phyloP scores from a whole-genome alignment of 2,888 invertebrate genomes.

The Caenorhabditis sp. region DNA sequence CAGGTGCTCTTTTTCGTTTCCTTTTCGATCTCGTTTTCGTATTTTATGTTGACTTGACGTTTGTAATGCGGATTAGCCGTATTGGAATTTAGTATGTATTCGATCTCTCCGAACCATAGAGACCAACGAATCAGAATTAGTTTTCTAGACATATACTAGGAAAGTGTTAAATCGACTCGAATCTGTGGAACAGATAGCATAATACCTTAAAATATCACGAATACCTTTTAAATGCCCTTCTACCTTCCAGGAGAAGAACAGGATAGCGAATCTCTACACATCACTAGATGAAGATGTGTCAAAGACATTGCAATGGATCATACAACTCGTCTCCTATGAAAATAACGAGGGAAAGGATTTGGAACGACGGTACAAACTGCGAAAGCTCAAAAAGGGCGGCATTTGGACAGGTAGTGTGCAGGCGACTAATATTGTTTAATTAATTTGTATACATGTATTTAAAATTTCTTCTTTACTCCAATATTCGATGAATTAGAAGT shows the following conservation, averaged over 20 bases:
- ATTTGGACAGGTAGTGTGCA: conserved; percentile 56
- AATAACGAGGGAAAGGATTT: conserved; percentile 58
- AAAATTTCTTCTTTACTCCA: too few relatives aligned
- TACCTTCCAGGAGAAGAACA: conserved; percentile 49
- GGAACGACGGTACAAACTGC: conserved; percentile 36
- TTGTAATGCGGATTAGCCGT: neutral
- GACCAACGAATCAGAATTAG: neutral
- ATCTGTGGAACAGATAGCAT: neutral
- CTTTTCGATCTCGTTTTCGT: neutral
- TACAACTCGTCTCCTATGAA: conserved; percentile 62
- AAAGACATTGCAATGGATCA: conserved; percentile 59
- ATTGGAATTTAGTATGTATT: neutral
- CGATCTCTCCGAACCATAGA: neutral
- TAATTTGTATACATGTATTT: too few relatives aligned
- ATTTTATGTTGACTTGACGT: neutral
- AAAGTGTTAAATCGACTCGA: too few relatives aligned
- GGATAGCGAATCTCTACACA: conserved; percentile 49
- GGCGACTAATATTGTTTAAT: conserved; percentile 55
- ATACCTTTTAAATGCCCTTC: too few relatives aligned
- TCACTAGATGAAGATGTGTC: conserved; percentile 52
- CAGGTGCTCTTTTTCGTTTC: conserved; percentile 23
- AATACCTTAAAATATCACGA: neutral
- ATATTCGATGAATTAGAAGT: neutral
- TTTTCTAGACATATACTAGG: too few relatives aligned
- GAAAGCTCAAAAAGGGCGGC: conserved; percentile 57